These are phyloP conservation scores for Pseudopipra pipra DNA, from an alignment of 2,113 vertebrate genomes.

Conservation along the genomic window DNA sequence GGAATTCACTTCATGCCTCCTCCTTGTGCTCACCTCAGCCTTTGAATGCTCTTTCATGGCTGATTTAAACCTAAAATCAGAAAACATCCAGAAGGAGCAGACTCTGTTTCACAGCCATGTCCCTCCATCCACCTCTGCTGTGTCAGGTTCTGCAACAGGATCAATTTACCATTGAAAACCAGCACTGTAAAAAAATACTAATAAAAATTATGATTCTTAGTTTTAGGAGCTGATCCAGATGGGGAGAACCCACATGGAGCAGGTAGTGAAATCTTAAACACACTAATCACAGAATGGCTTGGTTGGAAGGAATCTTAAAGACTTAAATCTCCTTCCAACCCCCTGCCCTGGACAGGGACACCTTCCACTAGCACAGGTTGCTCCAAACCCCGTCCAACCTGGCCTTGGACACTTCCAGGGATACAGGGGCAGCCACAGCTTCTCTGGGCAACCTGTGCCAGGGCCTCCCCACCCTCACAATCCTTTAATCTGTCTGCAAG, in stretches of 20 bases:
- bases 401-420: not conserved
- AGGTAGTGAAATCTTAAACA: not conserved
- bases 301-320: not conserved
- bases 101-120: fast-evolving
- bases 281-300: not conserved
- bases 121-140: not conserved
- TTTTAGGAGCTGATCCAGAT: not conserved
- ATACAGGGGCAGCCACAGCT: not conserved
- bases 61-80: not conserved
- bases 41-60: not conserved
- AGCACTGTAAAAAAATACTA: not conserved
- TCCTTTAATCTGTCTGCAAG: not conserved
- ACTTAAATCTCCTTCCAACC: not conserved
- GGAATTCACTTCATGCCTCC: not conserved
- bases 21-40: not conserved
- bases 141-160: fast-evolving
- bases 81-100: not conserved
- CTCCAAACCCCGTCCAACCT: not conserved
- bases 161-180: not conserved
- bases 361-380: not conserved
- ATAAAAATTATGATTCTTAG: not conserved
- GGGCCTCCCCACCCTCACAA: not conserved
- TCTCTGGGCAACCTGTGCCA: not conserved
- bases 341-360: not conserved
- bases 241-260: not conserved